Conservation (phyloP, 2,888 invertebrate genomes). For the Netelia melanura region DNA sequence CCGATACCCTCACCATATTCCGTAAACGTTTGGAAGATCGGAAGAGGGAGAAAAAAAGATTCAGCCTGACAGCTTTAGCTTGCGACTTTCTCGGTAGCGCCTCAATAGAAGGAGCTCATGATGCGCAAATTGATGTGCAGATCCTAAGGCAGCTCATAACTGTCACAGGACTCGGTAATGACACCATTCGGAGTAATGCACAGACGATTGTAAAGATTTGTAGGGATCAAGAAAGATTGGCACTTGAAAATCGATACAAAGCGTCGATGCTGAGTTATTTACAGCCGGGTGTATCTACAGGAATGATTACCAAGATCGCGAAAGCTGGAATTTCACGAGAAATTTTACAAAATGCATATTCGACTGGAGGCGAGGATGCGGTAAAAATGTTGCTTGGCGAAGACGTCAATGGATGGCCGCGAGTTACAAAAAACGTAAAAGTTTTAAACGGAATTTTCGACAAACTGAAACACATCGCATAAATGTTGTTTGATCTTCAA, state of each 20-base stretch:
- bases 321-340: conserved; percentile 35
- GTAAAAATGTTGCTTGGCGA: conserved; percentile 33
- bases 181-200: conserved; percentile 10
- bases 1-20: too few species aligned
- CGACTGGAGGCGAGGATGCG: conserved; percentile 16
- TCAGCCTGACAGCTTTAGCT: conserved; percentile 32
- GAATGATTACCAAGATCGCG: conserved; percentile 45
- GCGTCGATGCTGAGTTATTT: background rate
- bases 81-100: conserved; percentile 29
- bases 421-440: conserved; percentile 46
- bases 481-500: background rate
- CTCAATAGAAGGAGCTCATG: conserved; percentile 1
- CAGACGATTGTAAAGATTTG: conserved; percentile 22
- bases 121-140: conserved; percentile 33
- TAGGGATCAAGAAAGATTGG: background rate
- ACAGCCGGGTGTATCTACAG: background rate
- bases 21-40: too few species aligned
- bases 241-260: background rate
- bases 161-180: conserved; percentile 4
- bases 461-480: background rate
- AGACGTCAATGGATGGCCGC: too few species aligned
- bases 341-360: background rate
- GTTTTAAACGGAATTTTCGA: conserved; percentile 1
- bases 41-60: conserved; percentile 39
- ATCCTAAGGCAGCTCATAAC: conserved; percentile 27